Evolutionary conservation across 1,140 invertebrate genomes (phyloP).

Genomic region (Drosophila kurseongensis): DNA sequence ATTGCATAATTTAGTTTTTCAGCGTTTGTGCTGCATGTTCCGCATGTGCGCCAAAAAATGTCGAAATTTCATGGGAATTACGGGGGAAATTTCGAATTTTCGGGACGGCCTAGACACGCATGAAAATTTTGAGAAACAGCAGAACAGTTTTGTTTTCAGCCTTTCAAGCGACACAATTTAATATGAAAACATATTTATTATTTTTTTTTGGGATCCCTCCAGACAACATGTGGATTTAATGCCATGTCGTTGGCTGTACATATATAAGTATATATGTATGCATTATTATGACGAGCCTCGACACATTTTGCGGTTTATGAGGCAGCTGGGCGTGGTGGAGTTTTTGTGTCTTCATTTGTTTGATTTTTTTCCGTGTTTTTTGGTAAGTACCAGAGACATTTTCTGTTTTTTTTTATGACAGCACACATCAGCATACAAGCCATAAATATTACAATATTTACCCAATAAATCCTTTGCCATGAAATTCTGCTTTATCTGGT

Average conservation of each 20-base stretch:
- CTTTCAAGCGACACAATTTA: constrained; percentile 34
- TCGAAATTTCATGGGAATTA: constrained; percentile 18
- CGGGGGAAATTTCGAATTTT: constrained; percentile 7
- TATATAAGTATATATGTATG: constrained; percentile 11
- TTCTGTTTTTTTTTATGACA: constrained; percentile 39
- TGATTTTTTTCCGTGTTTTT: constrained; percentile 17
- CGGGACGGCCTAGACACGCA: not conserved
- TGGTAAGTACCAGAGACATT: constrained; percentile 27
- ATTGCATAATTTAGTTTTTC: constrained; percentile 61
- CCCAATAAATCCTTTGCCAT: constrained; percentile 45
- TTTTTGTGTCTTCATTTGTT: constrained; percentile 53
- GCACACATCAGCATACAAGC: constrained; percentile 16
- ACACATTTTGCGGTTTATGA: constrained; percentile 60
- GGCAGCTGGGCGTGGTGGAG: constrained; percentile 35
- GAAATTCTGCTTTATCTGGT: constrained; percentile 14
- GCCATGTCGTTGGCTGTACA: constrained; percentile 39
- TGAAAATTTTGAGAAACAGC: constrained; percentile 5
- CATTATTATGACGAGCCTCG: constrained; percentile 51
- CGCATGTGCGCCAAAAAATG: constrained; percentile 56
- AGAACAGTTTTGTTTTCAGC: constrained; percentile 32
- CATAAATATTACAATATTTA: constrained; percentile 48
- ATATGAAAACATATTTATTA: constrained; percentile 25
- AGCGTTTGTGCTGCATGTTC: constrained; percentile 48
- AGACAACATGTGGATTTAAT: constrained; percentile 65
- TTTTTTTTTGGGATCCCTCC: constrained; percentile 8